Percentiles rank a stretch among this genome's conserved stretches.
phyloP scores from a whole-genome alignment of 1,140 invertebrate genomes.

The Cecropterus lyciades region DNA sequence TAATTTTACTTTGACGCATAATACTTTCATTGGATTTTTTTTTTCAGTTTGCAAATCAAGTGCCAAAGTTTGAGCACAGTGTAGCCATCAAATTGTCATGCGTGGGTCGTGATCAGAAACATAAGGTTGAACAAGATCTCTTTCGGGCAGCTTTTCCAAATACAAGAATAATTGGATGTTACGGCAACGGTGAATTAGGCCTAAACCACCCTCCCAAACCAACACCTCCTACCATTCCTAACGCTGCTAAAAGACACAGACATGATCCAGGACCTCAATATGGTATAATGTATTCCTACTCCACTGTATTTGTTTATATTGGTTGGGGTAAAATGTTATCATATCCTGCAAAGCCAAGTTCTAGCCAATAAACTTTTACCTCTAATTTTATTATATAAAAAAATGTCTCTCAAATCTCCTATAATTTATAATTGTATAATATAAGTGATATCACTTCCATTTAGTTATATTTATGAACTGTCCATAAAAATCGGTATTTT shows the following conservation, averaged over 20 bases:
- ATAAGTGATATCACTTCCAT: too few species aligned
- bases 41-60: constrained; percentile 70
- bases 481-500: not conserved
- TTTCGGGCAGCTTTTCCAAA: constrained; percentile 68
- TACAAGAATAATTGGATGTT: constrained; percentile 70
- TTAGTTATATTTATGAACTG: not conserved
- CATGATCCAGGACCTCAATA: constrained; percentile 50
- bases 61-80: constrained; percentile 70
- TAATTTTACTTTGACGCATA: too few species aligned
- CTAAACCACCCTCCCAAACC: constrained; percentile 50
- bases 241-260: constrained; percentile 45
- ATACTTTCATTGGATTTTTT: not conserved
- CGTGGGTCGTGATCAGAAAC: constrained; percentile 68
- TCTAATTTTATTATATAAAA: too few species aligned
- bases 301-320: constrained; percentile 71
- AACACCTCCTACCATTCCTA: constrained; percentile 9
- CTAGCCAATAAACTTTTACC: constrained; percentile 1
- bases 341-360: constrained; percentile 1
- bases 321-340: constrained; percentile 66
- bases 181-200: constrained; percentile 75
- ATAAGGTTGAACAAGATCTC: constrained; percentile 64
- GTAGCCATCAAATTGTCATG: constrained; percentile 76
- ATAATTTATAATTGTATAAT: too few species aligned
- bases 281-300: constrained; percentile 71
- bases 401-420: too few species aligned